Evolutionary conservation across 2,797 vertebrate genomes (phyloP), one percentile per base, ranked within the genome.

Genomic region (Novumbra hubbsi): DNA sequence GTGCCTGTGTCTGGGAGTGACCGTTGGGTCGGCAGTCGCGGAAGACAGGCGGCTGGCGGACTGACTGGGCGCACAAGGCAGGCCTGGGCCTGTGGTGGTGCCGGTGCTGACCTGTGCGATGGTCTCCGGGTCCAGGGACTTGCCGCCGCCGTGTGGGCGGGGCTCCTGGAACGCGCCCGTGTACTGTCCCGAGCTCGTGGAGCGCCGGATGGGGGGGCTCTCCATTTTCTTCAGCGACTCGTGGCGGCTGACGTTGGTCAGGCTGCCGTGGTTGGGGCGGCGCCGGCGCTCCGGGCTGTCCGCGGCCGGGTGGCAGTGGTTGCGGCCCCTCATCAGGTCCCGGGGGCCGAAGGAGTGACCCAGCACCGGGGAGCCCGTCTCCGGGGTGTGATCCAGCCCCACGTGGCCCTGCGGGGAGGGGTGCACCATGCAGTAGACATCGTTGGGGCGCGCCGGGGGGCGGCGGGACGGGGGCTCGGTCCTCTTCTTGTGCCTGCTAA

Each of bases 151-250:
- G 80, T 95, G 94, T 79, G 94, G 94, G 48, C 85, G 85, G 68
- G 83, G 96, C 66, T 98, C 96, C 21, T 90, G 92, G 88, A 98
- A 98, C 55, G 24, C 55, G 86, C 94, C 93, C 0, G 95, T 92
- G 87, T 99, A 99, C 78, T 99, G 98, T 74, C 98, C 96, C 6
- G 98, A 99, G 0, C 98, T 99, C 0, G 97, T 98, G 64, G 98
- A 99, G 82, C 97, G 96, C 83, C 97, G 94, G 70, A 99, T 98
- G 0, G 98, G 97, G 28, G 98, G 98, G 85, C 97, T 98, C 82
- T 98, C 97, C 0, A 94, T 94, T 92, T 97, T 98, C 93, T 97
- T 98, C 28, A 98, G 92, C 0, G 96, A 98, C 76, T 99, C 97
- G 0, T 99, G 96, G 7, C 97, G 94, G 84, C 94, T 98, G 89